Evolutionary conservation across 2,888 invertebrate genomes (phyloP).

Genomic region (Diabrotica balteata): DNA sequence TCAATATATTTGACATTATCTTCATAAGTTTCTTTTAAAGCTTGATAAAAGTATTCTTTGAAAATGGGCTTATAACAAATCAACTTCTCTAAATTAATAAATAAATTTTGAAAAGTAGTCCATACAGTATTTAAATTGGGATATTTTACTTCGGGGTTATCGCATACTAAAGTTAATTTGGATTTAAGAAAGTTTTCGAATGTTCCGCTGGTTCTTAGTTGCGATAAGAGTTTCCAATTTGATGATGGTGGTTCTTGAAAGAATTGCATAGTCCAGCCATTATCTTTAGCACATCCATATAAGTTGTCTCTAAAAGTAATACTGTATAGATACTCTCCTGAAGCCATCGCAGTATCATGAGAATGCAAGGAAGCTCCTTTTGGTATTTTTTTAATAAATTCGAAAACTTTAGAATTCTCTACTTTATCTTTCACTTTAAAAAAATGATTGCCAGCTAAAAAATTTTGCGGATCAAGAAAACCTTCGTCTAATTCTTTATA

Average conservation of each 20-base stretch:
- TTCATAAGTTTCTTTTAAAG: conserved; percentile 66
- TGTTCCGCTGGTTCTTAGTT: conserved; percentile 40
- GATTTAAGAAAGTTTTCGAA: conserved; percentile 65
- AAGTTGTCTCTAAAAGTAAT: conserved; percentile 64
- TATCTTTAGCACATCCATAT: conserved; percentile 19
- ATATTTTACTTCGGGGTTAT: conserved; percentile 51
- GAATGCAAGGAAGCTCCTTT: conserved; percentile 76
- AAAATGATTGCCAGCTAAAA: conserved; percentile 71
- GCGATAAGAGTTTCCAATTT: conserved; percentile 42
- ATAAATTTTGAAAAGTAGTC: conserved; percentile 63
- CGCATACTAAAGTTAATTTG: conserved; percentile 66
- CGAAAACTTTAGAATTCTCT: conserved; percentile 69
- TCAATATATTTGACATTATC: conserved; percentile 72
- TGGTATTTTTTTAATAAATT: conserved; percentile 72
- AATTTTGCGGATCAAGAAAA: conserved; percentile 53
- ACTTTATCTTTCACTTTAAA: conserved; percentile 68
- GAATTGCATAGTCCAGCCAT: conserved; percentile 22
- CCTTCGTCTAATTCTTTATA: conserved; percentile 50
- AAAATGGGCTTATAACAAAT: conserved; percentile 64
- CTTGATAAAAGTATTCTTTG: conserved; percentile 65
- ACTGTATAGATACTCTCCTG: conserved; percentile 67
- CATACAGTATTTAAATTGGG: conserved; percentile 61
- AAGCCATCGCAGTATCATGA: conserved; percentile 71
- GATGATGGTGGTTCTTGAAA: conserved; percentile 27
- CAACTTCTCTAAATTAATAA: conserved; percentile 55